A percentile compares a stretch with the other conserved stretches of the same genome.
These are phyloP conservation scores for Lepidochrysops patricia DNA, from an alignment of 2,888 invertebrate species.

Conservation along the genomic window DNA sequence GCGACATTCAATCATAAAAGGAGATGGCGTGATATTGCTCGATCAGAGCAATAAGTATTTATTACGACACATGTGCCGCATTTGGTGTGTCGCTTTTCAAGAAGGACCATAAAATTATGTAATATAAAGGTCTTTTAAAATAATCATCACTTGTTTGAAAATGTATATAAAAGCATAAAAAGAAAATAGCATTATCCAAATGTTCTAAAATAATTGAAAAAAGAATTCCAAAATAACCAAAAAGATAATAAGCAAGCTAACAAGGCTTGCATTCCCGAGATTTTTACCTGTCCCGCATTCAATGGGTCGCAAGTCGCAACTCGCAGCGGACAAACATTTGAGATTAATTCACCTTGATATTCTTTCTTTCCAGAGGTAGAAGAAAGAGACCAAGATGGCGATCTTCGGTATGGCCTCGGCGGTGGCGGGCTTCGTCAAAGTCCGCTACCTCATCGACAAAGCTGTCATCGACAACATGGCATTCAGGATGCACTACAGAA, in stretches of 20 bases:
- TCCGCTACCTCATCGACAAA: conserved; percentile 90
- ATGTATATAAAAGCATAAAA: not conserved
- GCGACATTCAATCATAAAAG: not conserved
- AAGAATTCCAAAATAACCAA: not conserved
- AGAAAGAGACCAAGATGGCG: conserved; percentile 75
- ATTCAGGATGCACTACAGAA: conserved; percentile 90
- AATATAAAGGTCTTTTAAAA: not conserved
- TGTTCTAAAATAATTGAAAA: not conserved
- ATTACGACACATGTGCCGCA: not conserved
- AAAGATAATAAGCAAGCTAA: not conserved
- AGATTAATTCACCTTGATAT: not conserved
- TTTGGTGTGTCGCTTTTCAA: not conserved
- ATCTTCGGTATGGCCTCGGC: conserved; percentile 89
- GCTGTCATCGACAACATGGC: conserved; percentile 93
- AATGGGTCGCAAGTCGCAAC: no score
- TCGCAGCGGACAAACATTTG: not conserved
- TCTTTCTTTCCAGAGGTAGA: conserved; percentile 26
- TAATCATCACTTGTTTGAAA: not conserved
- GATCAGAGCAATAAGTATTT: not conserved
- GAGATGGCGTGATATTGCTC: not conserved
- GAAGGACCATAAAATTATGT: not conserved
- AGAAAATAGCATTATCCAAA: not conserved
- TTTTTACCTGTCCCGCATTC: conserved; percentile 6
- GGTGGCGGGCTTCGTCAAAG: conserved; percentile 92
- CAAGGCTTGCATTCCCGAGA: not conserved